Percentiles rank a stretch among this genome's conserved stretches.
phyloP scores from a whole-genome alignment of 2,113 vertebrate species.

The Xiphophorus hellerii region DNA sequence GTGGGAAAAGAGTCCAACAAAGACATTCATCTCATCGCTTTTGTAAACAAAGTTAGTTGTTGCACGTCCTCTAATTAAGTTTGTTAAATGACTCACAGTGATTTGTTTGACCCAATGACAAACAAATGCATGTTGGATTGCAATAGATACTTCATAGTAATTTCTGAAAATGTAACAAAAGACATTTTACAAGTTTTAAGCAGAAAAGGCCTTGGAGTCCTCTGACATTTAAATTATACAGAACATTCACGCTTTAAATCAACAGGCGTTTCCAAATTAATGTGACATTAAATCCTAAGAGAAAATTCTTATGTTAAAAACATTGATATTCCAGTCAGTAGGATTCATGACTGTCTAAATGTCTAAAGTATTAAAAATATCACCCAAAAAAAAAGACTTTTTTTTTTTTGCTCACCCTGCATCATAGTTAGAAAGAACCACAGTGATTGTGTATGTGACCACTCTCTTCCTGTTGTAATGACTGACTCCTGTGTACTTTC shows the following conservation, averaged over 20 bases:
- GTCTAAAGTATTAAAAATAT: neutral
- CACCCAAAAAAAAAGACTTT: neutral
- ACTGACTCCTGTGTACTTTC: conserved; percentile 90
- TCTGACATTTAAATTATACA: neutral
- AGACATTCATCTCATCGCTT: too few relatives aligned
- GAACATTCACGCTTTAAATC: neutral
- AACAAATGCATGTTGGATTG: too few relatives aligned
- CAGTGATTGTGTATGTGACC: conserved; percentile 90
- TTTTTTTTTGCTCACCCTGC: conserved; percentile 78
- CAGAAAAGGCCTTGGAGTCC: neutral
- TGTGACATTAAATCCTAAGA: neutral
- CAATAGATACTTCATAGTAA: too few relatives aligned
- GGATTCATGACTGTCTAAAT: neutral
- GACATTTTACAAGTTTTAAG: neutral
- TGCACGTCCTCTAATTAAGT: too few relatives aligned
- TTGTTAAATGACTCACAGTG: too few relatives aligned
- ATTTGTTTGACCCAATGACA: too few relatives aligned
- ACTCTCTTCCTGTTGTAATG: conserved; percentile 87
- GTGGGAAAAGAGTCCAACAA: too few relatives aligned
- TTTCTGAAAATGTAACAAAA: too few relatives aligned
- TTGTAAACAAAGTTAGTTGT: too few relatives aligned
- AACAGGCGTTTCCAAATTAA: neutral
- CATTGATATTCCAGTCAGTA: neutral
- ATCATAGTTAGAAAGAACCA: conserved; percentile 89
- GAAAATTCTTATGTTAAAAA: neutral